Base-by-base conservation (phyloP, 2,113 vertebrate species). In the Orycteropus afer region DNA sequence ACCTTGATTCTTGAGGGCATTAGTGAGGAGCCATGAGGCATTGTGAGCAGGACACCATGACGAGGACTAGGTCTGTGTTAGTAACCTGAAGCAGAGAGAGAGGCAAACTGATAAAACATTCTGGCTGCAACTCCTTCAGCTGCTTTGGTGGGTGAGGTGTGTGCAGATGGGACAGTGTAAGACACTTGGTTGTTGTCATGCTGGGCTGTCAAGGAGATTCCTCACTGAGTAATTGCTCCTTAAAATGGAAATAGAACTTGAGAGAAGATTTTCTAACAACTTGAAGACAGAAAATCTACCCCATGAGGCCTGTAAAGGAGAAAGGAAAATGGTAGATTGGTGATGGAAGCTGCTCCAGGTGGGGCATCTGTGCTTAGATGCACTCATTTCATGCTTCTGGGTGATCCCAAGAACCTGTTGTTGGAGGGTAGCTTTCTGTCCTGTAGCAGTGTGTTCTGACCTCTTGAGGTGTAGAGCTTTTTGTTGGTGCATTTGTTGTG, bases 171-270 rank as follows among this genome's bases (percentile, higher is more conserved):
- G 23, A 40, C 23, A 17, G 10, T 1, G 0, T 55, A 32, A 76
- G 81, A 42, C 4, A 11, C 63, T 17, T 25, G 32, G 51, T 74
- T 45, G 73, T 51, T 42, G 4, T 82, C 63, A 34, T 51, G 18
- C 76, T 74, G 40, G 53, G 25, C 32, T 49, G 25, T 14, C 47
- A 27, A 29, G 69, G 49, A 87, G 53, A 53, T 18, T 61, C 65
- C n/a, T 87, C 55, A 42, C n/a, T 82, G 79, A 92, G 37, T 86
- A 84, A 82, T 29, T 71, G 59, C 20, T 85, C 37, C 74, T 92
- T 85, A 47, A 42, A 47, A 47, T 81, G 86, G 40, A 82, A 32
- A 49, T 29, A 67, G 77, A 79, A 37, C 49, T 29, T n/a, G 57
- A 84, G 55, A 85, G 63, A 79, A 93, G 63, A 14, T 40, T 59